Evolutionary conservation across 2,888 invertebrate species (phyloP), one percentile per base, ranked within the genome.

Genomic region (Meandrusa payeni): DNA sequence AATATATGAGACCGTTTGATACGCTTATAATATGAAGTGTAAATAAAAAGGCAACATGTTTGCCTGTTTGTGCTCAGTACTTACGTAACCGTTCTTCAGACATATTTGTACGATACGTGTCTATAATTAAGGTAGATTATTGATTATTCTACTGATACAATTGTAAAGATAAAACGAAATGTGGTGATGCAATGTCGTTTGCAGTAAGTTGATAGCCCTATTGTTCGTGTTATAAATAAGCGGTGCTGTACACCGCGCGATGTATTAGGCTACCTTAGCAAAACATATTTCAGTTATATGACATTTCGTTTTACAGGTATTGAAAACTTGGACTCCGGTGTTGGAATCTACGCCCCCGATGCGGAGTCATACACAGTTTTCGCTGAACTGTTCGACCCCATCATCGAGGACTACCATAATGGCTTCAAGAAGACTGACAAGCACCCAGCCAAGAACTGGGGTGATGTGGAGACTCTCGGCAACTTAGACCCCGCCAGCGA

Each of bases 341-440:
- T 97, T 53, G 98, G 98, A 76, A 95, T 98, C 89, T 98, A 98
- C 77, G 98, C 98, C 46, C 97, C 98, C 47, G 98, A 98, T 80
- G 97, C 98, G 52, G 98, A 98, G 85, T 83, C 97, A 41, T 99
- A 98, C 91, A 93, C 94, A 61, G 91, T 94, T 42, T 99, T 98
- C 83, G 91, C 95, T 52, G 95, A 95, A 44, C 90, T 99, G 59
- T 98, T 99, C 86, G 97, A 98, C 89, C 97, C 97, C 79, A 95
- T 99, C 90, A 98, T 99, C 81, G 97, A 97, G 78, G 97, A 97
- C 77, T 98, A 98, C 91, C 98, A 98, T 89, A 92, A 91, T 79
- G 97, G 97, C 63, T 98, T 98, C 92, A 95, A 95, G 91, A 94
- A 95, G 86, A 93, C 93, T 74, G 97, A 97, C 89, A 95, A 95